Conservation (phyloP, 2,113 vertebrate species). For the Brienomyrus longianalis region DNA sequence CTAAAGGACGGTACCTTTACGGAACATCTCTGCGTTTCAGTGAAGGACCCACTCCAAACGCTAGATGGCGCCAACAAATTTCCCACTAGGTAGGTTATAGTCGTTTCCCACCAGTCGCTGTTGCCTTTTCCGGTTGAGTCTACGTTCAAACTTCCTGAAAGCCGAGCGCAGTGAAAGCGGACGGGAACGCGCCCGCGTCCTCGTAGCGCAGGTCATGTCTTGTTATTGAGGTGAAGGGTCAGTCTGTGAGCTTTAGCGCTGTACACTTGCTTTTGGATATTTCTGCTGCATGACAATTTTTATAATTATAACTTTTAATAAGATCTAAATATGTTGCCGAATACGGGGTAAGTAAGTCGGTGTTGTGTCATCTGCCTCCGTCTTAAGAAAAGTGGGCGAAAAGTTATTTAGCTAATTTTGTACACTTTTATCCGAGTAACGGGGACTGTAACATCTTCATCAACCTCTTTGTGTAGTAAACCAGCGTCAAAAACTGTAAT, state of each 20-base stretch:
- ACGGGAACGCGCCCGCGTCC: neutral
- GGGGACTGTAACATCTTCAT: neutral
- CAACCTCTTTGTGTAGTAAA: neutral
- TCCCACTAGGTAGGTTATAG: neutral
- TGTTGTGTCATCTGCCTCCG: neutral
- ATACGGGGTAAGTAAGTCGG: slow-evolving; percentile 11
- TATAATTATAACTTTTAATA: neutral
- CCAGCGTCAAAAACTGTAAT: neutral
- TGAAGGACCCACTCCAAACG: neutral
- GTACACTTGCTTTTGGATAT: neutral
- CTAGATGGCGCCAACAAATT: neutral
- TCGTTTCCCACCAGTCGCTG: neutral
- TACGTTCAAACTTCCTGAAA: neutral
- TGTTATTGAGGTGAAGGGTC: neutral
- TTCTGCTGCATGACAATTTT: neutral
- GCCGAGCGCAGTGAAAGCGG: neutral
- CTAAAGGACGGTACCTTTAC: neutral
- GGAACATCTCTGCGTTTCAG: neutral
- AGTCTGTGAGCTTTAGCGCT: neutral
- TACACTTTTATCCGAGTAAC: neutral
- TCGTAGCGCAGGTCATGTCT: neutral
- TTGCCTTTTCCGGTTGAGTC: neutral
- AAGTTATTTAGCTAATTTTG: neutral
- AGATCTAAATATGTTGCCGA: neutral
- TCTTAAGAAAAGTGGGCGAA: neutral